Percentiles rank a stretch among this genome's conserved stretches.
These are phyloP conservation scores for Borostomias antarcticus DNA, from an alignment of 2,797 vertebrate species.

Conservation along the genomic window DNA sequence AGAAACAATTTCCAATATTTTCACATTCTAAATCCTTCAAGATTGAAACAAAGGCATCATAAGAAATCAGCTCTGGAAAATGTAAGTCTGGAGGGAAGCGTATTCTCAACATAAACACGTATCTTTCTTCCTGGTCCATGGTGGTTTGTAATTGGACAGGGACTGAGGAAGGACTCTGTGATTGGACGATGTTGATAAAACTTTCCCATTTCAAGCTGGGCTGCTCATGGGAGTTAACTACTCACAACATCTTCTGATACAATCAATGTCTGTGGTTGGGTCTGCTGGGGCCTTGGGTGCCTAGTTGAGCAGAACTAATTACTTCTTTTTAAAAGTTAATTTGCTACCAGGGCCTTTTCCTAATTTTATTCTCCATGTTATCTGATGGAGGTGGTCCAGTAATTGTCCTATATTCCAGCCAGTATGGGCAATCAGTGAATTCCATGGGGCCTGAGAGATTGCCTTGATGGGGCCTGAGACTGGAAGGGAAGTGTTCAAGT, in stretches of 20 bases:
- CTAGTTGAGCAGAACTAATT: slow-evolving; percentile 58
- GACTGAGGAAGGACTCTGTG: slow-evolving; percentile 51
- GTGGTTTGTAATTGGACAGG: slow-evolving; percentile 59
- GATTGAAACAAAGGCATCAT: too few relatives aligned
- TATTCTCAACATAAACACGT: slow-evolving; percentile 11
- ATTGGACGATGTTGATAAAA: slow-evolving; percentile 45
- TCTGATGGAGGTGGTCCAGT: slow-evolving; percentile 24
- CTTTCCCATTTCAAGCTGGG: slow-evolving; percentile 14
- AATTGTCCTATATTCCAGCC: slow-evolving; percentile 48
- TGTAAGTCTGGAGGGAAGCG: too few relatives aligned
- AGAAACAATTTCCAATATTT: too few relatives aligned
- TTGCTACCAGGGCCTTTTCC: slow-evolving; percentile 31
- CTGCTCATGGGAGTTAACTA: slow-evolving; percentile 35
- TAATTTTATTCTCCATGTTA: neutral
- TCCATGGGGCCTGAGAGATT: slow-evolving; percentile 26
- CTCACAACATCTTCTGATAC: slow-evolving; percentile 46
- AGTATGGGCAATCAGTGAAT: slow-evolving; percentile 34
- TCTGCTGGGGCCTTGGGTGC: slow-evolving; percentile 34
- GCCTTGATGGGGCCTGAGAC: too few relatives aligned
- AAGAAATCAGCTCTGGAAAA: too few relatives aligned
- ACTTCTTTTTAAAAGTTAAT: slow-evolving; percentile 56
- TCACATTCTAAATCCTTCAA: too few relatives aligned
- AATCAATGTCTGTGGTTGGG: slow-evolving; percentile 47
- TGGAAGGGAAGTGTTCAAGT: too few relatives aligned
- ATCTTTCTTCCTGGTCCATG: slow-evolving; percentile 18